A percentile compares a stretch with the other conserved stretches of the same genome.
Conservation (phyloP, 2,797 vertebrate species). For the Chelmon rostratus region DNA sequence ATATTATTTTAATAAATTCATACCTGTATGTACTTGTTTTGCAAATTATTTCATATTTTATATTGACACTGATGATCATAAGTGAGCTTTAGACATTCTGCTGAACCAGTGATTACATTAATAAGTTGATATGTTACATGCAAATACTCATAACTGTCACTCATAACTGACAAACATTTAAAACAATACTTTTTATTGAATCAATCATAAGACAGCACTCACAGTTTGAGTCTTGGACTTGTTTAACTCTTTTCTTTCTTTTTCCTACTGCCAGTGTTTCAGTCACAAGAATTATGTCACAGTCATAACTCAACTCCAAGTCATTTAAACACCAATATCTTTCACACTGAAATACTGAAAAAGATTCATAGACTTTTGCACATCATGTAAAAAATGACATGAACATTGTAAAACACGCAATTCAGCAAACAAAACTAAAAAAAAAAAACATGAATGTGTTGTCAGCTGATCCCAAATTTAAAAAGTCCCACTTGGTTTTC, state of each 20-base stretch:
- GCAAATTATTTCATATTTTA: not conserved
- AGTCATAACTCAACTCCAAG: not conserved
- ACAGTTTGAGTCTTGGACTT: not conserved
- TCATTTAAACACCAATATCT: not conserved
- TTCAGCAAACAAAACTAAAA: not conserved
- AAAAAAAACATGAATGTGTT: not conserved
- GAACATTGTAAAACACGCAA: not conserved
- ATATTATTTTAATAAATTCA: slow-evolving; percentile 86
- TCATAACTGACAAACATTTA: slow-evolving; percentile 23
- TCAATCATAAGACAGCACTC: slow-evolving; percentile 29
- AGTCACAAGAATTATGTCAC: not conserved
- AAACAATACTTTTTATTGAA: slow-evolving; percentile 61
- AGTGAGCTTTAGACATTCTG: not conserved
- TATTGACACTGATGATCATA: not conserved
- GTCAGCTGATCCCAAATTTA: slow-evolving; percentile 3
- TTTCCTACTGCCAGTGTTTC: not conserved
- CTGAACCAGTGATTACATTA: not conserved
- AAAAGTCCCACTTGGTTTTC: not conserved
- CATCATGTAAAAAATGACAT: not conserved
- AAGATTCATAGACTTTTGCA: not conserved
- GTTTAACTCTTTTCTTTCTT: not conserved
- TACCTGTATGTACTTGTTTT: slow-evolving; percentile 8
- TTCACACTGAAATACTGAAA: not conserved
- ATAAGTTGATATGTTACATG: not conserved
- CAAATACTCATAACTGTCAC: slow-evolving; percentile 16